Percentiles rank a stretch among this genome's conserved stretches.
Evolutionary conservation across 2,113 vertebrate species (phyloP).

Genomic region (Saccopteryx bilineata): DNA sequence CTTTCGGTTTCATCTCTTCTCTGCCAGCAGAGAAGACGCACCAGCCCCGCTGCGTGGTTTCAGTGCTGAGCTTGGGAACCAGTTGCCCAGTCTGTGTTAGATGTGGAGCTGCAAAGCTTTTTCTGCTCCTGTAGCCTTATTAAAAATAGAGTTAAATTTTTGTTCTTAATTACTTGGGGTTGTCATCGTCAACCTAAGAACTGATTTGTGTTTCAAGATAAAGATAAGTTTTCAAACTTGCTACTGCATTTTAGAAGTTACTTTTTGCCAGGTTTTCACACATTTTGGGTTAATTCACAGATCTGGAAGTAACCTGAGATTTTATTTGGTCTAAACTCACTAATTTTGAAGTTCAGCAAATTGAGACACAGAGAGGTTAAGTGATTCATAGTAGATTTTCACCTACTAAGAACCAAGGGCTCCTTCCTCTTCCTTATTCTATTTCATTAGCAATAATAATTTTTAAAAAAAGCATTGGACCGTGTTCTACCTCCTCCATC

Average conservation of each 20-base stretch:
- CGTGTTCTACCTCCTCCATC: not conserved
- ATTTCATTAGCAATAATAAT: not conserved
- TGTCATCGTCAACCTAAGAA: constrained; percentile 4
- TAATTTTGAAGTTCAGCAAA: constrained; percentile 49
- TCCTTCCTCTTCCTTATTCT: not conserved
- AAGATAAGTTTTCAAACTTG: constrained; percentile 42
- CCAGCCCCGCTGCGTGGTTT: not conserved
- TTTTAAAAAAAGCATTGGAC: not conserved
- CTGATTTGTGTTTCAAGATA: constrained; percentile 22
- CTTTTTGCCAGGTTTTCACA: constrained; percentile 46
- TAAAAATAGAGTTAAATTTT: constrained; percentile 58
- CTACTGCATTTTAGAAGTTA: constrained; percentile 10
- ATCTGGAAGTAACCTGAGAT: constrained; percentile 1
- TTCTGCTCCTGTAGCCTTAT: not conserved
- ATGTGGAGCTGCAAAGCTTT: constrained; percentile 46
- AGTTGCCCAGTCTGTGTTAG: not conserved
- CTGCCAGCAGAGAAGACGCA: constrained; percentile 33
- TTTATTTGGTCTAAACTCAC: not conserved
- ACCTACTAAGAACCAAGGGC: not conserved
- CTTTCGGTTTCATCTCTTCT: constrained; percentile 17
- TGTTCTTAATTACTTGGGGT: constrained; percentile 32
- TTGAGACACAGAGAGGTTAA: constrained; percentile 27
- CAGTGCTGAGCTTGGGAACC: not conserved
- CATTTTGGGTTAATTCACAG: constrained; percentile 40
- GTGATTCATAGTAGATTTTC: constrained; percentile 22